A percentile compares a stretch with the other conserved stretches of the same genome.
These are phyloP conservation scores for Ophiothrix spiculata DNA, from an alignment of 35 echinoderm and acorn worm genomes.

Conservation along the genomic window DNA sequence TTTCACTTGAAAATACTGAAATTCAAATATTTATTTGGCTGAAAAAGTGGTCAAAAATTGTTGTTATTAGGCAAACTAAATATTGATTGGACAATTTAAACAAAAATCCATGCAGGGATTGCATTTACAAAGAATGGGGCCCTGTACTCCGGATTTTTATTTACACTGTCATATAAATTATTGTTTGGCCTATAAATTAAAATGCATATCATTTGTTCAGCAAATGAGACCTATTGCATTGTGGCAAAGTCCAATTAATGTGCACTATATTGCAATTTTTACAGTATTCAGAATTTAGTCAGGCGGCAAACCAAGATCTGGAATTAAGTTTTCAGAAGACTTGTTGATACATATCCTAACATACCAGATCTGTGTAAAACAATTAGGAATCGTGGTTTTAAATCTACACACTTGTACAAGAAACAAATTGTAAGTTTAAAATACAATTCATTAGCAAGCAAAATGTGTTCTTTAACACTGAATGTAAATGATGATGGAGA, in stretches of 20 bases:
- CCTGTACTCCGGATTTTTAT: no score
- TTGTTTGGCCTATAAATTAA: no score
- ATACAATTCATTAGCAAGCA: background rate
- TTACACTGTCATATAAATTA: no score
- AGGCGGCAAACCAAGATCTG: no score
- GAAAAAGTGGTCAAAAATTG: background rate
- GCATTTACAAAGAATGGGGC: no score
- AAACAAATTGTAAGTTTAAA: background rate
- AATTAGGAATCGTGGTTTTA: background rate
- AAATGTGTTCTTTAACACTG: background rate
- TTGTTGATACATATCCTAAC: background rate
- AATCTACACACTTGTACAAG: background rate
- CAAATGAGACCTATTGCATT: no score
- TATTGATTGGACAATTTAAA: background rate
- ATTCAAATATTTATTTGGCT: no score
- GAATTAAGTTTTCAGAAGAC: background rate
- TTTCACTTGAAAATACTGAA: background rate
- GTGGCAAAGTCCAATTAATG: no score
- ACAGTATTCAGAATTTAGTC: no score
- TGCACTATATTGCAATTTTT: no score
- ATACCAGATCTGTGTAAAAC: background rate
- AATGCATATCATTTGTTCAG: no score
- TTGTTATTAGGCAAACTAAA: background rate
- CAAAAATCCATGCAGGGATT: no score
- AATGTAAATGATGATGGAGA: background rate